Evolutionary conservation across 2,113 vertebrate genomes (phyloP).

Genomic region (Ia io): DNA sequence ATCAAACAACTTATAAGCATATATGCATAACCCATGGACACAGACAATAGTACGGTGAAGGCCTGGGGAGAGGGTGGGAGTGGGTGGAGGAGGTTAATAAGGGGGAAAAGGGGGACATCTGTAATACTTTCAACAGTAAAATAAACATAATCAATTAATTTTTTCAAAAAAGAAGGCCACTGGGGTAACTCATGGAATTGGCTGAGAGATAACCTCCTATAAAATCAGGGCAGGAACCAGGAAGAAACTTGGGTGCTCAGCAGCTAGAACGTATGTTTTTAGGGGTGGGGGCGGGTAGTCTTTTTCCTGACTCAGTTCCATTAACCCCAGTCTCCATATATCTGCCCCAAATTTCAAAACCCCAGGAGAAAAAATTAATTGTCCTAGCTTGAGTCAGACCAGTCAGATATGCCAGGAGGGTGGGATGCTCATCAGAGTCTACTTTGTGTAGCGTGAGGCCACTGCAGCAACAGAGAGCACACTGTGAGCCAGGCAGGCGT

Average conservation of each 20-base stretch:
- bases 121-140: no score
- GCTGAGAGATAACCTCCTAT: neutral
- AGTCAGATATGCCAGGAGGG: neutral
- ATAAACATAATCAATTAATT: no score
- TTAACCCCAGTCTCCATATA: neutral
- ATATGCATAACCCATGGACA: no score
- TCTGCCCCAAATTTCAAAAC: neutral
- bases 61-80: no score
- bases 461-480: neutral
- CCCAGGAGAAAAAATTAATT: neutral
- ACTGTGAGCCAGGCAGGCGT: neutral
- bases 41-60: no score
- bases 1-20: no score
- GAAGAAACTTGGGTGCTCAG: neutral
- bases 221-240: neutral
- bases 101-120: no score
- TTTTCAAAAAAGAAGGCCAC: neutral
- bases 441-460: neutral
- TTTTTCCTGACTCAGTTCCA: neutral
- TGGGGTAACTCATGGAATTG: neutral
- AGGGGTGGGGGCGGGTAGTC: rapidly evolving
- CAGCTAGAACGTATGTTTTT: neutral
- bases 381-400: neutral
- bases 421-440: neutral
- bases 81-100: no score